phyloP scores from a whole-genome alignment of 2,113 vertebrate species.

The Gallinago media region DNA sequence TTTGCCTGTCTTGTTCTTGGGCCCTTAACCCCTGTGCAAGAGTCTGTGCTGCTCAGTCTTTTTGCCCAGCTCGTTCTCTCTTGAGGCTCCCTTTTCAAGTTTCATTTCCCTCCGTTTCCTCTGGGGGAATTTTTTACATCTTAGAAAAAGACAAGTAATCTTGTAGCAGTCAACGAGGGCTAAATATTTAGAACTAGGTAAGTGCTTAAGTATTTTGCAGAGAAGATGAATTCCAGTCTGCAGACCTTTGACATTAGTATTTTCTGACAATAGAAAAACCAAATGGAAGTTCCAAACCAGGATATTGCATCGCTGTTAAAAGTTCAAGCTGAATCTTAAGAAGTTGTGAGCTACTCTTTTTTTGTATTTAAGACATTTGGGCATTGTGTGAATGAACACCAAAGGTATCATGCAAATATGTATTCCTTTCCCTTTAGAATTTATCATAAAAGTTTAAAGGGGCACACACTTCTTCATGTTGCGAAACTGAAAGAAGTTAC shows the following conservation, averaged over 20 bases:
- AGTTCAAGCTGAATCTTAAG: not conserved
- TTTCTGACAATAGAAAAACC: not conserved
- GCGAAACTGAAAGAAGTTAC: slow-evolving; percentile 77
- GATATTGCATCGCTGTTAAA: not conserved
- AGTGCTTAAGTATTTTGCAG: not conserved
- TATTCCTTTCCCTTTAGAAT: not conserved
- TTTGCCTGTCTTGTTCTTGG: not conserved
- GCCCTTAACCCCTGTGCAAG: not conserved
- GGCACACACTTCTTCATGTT: not conserved
- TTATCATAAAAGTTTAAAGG: not conserved
- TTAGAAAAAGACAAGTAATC: not conserved
- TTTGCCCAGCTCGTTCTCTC: not conserved
- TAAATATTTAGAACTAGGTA: not conserved
- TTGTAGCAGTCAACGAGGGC: not conserved
- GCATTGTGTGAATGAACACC: not conserved
- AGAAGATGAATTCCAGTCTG: not conserved
- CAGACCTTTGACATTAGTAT: not conserved
- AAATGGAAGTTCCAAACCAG: not conserved
- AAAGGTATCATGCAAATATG: not conserved
- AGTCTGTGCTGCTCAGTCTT: not conserved
- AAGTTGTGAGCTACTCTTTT: not conserved
- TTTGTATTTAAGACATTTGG: not conserved
- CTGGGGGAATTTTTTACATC: rapidly evolving
- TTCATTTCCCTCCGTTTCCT: not conserved
- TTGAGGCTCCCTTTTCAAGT: not conserved